These are phyloP conservation scores for Microcebus murinus DNA, from an alignment of 2,113 vertebrate species.

Conservation along the genomic window DNA sequence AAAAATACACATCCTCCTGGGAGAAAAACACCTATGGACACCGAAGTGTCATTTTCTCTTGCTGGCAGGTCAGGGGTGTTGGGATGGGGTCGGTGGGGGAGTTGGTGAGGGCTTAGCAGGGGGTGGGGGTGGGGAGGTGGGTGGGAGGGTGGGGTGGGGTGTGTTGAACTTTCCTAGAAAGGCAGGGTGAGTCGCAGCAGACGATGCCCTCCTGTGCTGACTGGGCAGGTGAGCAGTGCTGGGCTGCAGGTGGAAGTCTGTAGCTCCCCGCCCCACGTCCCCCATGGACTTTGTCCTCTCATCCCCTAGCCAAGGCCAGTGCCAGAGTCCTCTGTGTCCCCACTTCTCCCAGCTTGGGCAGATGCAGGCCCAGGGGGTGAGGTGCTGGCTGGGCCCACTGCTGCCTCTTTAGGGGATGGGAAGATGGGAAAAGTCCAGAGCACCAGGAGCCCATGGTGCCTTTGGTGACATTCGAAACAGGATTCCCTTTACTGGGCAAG, in stretches of 20 bases:
- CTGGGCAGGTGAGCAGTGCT: background rate
- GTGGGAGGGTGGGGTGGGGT: no score
- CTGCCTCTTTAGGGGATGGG: background rate
- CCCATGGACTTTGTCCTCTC: background rate
- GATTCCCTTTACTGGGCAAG: background rate
- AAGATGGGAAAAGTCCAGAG: background rate
- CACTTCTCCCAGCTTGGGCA: background rate
- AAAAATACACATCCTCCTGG: background rate
- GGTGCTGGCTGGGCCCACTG: background rate
- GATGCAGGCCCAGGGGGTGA: background rate
- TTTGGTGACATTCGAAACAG: background rate
- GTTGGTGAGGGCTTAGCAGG: background rate
- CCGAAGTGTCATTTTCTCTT: background rate
- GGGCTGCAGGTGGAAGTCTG: background rate
- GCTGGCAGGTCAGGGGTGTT: background rate
- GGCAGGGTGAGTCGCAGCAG: background rate
- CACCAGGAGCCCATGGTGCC: background rate
- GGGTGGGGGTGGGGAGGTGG: no score
- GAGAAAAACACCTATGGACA: background rate
- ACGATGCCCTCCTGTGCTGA: background rate
- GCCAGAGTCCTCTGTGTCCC: background rate
- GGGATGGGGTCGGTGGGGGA: background rate
- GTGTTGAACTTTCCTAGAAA: background rate
- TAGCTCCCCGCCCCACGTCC: fast-evolving
- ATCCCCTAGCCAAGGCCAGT: background rate